phyloP scores from a whole-genome alignment of 2,113 vertebrate genomes.

The Phycodurus eques region DNA sequence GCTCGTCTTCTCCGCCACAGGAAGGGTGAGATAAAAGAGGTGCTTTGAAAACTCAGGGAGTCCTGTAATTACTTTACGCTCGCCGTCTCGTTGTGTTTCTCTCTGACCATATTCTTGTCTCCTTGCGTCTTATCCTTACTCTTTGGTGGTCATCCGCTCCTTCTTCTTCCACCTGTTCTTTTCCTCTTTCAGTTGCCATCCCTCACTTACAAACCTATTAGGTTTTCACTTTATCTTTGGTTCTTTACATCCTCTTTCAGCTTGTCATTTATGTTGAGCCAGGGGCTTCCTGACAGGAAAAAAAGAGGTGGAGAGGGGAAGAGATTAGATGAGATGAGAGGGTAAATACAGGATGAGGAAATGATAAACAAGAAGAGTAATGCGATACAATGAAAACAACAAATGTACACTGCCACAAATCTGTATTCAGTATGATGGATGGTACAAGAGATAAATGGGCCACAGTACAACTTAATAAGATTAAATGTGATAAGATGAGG shows the following conservation, averaged over 20 bases:
- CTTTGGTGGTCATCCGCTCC: conserved; percentile 4
- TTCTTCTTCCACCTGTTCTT: conserved; percentile 2
- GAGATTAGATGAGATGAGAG: conserved; percentile 51
- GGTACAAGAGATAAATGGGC: not conserved
- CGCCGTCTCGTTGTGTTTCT: conserved; percentile 11
- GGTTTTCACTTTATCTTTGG: not conserved
- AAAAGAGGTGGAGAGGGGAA: conserved; percentile 41
- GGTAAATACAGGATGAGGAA: conserved; percentile 49
- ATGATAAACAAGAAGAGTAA: conserved; percentile 48
- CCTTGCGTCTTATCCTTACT: conserved; percentile 1
- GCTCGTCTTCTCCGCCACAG: conserved; percentile 54
- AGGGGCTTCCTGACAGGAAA: conserved; percentile 48
- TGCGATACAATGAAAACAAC: conserved; percentile 51
- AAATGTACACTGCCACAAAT: conserved; percentile 52
- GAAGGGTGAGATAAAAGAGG: conserved; percentile 68
- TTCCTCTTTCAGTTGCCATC: conserved; percentile 2
- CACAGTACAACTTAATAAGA: not conserved
- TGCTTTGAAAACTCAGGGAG: conserved; percentile 64
- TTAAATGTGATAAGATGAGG: conserved; percentile 15
- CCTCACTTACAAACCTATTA: not conserved
- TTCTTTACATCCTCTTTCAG: not conserved
- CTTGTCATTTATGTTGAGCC: conserved; percentile 56
- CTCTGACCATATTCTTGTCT: conserved; percentile 11
- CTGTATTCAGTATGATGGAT: conserved; percentile 33
- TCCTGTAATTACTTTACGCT: conserved; percentile 65